Evolutionary conservation across 2,797 vertebrate species (phyloP).

Genomic region (Peromyscus aztecus): DNA sequence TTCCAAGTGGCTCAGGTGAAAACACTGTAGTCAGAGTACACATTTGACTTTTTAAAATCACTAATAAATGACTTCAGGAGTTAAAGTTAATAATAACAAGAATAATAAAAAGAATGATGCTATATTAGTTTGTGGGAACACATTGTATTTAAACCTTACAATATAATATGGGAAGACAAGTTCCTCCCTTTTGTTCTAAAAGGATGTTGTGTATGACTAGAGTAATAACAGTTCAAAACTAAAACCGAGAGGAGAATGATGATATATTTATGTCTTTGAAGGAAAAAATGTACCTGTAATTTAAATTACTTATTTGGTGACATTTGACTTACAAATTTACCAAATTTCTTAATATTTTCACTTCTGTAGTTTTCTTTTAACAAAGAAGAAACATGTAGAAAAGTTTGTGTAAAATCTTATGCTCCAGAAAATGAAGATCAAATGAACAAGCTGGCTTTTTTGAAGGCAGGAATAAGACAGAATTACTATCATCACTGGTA

Average conservation of each 20-base stretch:
- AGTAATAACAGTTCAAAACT: not conserved
- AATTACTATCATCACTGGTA: constrained; percentile 97
- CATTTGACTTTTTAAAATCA: not conserved
- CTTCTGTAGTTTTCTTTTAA: constrained; percentile 93
- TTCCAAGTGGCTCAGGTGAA: not conserved
- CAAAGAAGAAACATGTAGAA: constrained; percentile 87
- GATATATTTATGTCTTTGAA: not conserved
- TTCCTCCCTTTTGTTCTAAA: not conserved
- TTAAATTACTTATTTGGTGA: not conserved
- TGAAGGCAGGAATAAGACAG: constrained; percentile 95
- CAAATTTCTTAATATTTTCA: constrained; percentile 8
- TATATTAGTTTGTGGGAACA: not conserved
- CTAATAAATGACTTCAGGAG: not conserved
- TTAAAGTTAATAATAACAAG: not conserved
- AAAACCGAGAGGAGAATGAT: not conserved
- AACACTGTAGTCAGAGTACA: not conserved
- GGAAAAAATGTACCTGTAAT: not conserved
- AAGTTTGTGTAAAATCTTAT: constrained; percentile 91
- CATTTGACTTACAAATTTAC: constrained; percentile 42
- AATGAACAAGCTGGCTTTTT: constrained; percentile 90
- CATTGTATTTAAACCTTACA: not conserved
- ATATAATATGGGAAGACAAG: constrained; percentile 2
- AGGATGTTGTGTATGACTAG: not conserved
- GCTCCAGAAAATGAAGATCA: constrained; percentile 84
- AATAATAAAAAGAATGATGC: not conserved